A percentile compares a stretch with the other conserved stretches of the same genome.
Evolutionary conservation across 1,140 invertebrate genomes (phyloP).

Genomic region (Lordiphosa collinella): DNA sequence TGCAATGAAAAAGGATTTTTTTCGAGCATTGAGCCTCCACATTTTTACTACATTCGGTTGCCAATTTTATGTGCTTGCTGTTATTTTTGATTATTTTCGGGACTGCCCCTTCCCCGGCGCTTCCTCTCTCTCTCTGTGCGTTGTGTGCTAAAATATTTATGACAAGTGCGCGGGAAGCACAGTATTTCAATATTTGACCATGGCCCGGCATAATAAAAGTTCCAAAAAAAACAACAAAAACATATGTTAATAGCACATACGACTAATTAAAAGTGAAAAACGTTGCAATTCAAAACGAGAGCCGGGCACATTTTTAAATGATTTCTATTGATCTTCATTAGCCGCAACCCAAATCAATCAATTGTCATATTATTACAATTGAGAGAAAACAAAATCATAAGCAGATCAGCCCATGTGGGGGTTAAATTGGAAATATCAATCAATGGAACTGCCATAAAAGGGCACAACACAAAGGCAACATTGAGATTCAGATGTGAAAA

Average conservation of each 20-base stretch:
- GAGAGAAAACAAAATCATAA: conserved; percentile 18
- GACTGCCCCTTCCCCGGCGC: conserved; percentile 4
- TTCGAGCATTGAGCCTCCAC: conserved; percentile 16
- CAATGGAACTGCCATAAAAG: no score
- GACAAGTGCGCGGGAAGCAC: conserved; percentile 48
- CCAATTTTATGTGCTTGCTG: conserved; percentile 64
- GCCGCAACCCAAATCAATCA: conserved; percentile 36
- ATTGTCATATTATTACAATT: conserved; percentile 27
- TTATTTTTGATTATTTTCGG: conserved; percentile 54
- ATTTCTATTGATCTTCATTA: conserved; percentile 50
- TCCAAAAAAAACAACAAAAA: conserved; percentile 4
- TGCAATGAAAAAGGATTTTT: conserved; percentile 66
- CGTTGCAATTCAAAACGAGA: conserved; percentile 14
- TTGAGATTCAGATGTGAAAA: no score
- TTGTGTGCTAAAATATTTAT: conserved; percentile 69
- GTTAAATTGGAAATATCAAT: conserved; percentile 8
- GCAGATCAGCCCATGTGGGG: conserved; percentile 32
- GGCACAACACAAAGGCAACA: no score
- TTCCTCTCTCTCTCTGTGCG: background rate
- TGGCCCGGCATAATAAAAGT: conserved; percentile 17
- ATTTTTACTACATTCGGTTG: conserved; percentile 34
- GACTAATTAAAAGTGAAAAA: conserved; percentile 65
- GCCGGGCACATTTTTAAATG: conserved; percentile 26
- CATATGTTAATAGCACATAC: conserved; percentile 24
- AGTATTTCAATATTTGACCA: conserved; percentile 64